phyloP scores from a whole-genome alignment of 2,113 vertebrate genomes.

The Phyllostomus discolor region DNA sequence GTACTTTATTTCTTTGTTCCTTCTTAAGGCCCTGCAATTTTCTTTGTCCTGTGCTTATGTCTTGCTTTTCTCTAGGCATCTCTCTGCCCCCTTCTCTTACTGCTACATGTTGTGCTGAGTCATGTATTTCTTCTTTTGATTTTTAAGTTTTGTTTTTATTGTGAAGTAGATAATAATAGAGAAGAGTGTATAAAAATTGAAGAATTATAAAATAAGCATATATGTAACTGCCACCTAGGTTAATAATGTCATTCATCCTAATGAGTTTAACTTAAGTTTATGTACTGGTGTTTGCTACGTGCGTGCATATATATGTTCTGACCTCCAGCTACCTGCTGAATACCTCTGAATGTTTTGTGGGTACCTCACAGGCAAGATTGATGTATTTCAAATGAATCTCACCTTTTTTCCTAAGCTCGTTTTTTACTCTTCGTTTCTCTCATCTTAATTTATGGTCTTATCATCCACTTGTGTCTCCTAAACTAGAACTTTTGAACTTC shows the following conservation, averaged over 20 bases:
- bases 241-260: not conserved
- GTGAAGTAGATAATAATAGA: not conserved
- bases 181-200: not conserved
- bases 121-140: not conserved
- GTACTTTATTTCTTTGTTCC: not conserved
- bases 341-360: not conserved
- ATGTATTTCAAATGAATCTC: not conserved
- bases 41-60: not conserved
- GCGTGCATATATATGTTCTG: not conserved
- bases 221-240: not conserved
- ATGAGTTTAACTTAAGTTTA: not conserved
- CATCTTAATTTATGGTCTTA: not conserved
- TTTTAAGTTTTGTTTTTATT: slow-evolving; percentile 27
- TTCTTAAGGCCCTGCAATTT: not conserved
- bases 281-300: not conserved
- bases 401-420: not conserved
- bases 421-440: not conserved
- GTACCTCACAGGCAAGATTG: not conserved
- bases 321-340: not conserved
- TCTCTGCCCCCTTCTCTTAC: not conserved
- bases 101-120: not conserved
- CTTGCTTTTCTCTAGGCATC: not conserved
- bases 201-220: not conserved
- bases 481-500: not conserved
- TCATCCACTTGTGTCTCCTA: not conserved